Evolutionary conservation across 2,113 vertebrate species (phyloP).

Genomic region (Takifugu bimaculatus): DNA sequence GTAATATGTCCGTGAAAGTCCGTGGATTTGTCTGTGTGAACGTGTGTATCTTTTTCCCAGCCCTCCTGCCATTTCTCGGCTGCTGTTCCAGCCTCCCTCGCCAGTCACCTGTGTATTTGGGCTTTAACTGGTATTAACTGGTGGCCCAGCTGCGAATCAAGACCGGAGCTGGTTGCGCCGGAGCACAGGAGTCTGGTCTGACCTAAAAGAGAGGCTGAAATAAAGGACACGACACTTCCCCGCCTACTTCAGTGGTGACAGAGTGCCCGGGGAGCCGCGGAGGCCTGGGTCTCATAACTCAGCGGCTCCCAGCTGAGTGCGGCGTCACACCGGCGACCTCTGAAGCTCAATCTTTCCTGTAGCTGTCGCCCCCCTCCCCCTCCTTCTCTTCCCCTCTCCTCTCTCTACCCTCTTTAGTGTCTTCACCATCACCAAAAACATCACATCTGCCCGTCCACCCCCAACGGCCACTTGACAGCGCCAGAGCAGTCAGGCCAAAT

Average conservation of each 20-base stretch:
- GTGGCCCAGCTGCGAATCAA: too few species aligned
- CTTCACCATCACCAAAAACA: not conserved
- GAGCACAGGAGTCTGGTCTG: too few species aligned
- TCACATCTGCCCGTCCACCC: not conserved
- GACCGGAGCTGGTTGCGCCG: too few species aligned
- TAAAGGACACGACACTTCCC: slow-evolving; percentile 23
- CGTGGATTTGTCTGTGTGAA: too few species aligned
- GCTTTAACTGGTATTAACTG: too few species aligned
- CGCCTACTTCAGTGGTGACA: slow-evolving; percentile 56
- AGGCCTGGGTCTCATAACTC: slow-evolving; percentile 57
- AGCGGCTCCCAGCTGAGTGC: slow-evolving; percentile 49
- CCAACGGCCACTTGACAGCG: not conserved
- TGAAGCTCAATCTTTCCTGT: slow-evolving; percentile 10
- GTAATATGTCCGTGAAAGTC: too few species aligned
- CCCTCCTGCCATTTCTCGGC: not conserved
- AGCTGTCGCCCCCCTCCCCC: not conserved
- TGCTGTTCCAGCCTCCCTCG: slow-evolving; percentile 42
- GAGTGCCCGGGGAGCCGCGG: slow-evolving; percentile 35
- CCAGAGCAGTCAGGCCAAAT: not conserved
- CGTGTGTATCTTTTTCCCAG: too few species aligned
- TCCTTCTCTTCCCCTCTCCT: slow-evolving; percentile 2
- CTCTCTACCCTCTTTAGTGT: not conserved
- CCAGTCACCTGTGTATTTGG: slow-evolving; percentile 14
- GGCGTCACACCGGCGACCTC: slow-evolving; percentile 22
- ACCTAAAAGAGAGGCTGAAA: too few species aligned